Evolutionary conservation across 2,888 invertebrate genomes (phyloP), one percentile per base, ranked within the genome.

Genomic region (Rugalucina vietnamica): DNA sequence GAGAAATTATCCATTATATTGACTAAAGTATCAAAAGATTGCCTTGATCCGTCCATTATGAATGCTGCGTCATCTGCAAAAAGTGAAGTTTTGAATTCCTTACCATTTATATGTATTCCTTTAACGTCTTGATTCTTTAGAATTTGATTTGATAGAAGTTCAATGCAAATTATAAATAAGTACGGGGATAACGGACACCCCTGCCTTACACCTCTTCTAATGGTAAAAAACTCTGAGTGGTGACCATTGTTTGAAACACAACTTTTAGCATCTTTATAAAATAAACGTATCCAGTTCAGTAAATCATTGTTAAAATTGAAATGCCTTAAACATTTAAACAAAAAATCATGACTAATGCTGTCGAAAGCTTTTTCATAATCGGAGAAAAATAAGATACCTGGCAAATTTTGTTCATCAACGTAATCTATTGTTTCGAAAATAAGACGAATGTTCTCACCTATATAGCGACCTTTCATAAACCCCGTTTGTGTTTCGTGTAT

Each of bases 381-480:
- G 12, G 71, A 21, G 24, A 71, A 71, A 39, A 71, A 71, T 43
- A 71, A 8, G 1, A 71, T 27, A 14, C 71, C 43, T 8, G 71
- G 71, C 14, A 71, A n/a, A 43, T 71, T 27, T 39, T 27, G 39
- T 27, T 12, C 43, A 2, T 71, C 43, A 39, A 27, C 10, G 10
- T 12, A 39, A 24, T 39, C 71, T 39, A 71, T 24, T 39, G 24
- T 71, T 27, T 71, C 71, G 24, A n/a, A 24, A 39, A 71, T 71
- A 5, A 71, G 37, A 8, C 71, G 14, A 1, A 39, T 36, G 39
- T 36, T 71, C 27, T 71, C 71, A 5, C 36, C 71, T 39, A 39
- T 71, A 60, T 60, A 60, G 4, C 60, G 4, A n/a, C 74, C 24
- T 57, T 75, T 57, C 3, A 75, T 57, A 57, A 75, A 75, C n/a